Evolutionary conservation across 2,888 invertebrate species (phyloP).

Genomic region (Tinea semifulvella): DNA sequence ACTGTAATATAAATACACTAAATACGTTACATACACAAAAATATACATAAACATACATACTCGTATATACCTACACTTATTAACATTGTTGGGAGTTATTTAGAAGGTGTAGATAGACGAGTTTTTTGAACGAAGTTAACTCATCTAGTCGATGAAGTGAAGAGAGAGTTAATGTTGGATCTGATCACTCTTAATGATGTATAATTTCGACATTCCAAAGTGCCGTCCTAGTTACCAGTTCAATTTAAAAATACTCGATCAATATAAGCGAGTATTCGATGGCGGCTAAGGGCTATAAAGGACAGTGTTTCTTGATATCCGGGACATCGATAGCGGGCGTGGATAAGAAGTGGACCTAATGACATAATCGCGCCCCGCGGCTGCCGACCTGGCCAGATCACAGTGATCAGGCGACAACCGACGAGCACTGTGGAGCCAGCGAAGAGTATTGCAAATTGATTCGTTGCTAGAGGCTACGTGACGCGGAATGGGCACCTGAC

Average conservation of each 20-base stretch:
- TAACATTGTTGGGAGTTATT: too few relatives aligned
- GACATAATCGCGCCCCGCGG: slow-evolving; percentile 47
- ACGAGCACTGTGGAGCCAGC: slow-evolving; percentile 28
- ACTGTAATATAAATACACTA: too few relatives aligned
- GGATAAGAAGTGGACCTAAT: slow-evolving; percentile 33
- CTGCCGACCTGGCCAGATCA: slow-evolving; percentile 26
- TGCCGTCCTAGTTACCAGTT: slow-evolving; percentile 8
- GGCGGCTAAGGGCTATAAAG: slow-evolving; percentile 35
- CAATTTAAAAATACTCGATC: slow-evolving; percentile 5
- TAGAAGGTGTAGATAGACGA: too few relatives aligned
- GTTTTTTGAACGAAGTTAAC: too few relatives aligned
- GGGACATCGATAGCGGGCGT: slow-evolving; percentile 27
- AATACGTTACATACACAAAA: too few relatives aligned
- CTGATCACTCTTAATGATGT: not conserved
- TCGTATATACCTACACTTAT: too few relatives aligned
- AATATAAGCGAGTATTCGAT: slow-evolving; percentile 6
- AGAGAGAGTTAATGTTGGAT: too few relatives aligned
- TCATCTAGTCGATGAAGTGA: too few relatives aligned
- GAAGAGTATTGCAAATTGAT: slow-evolving; percentile 40
- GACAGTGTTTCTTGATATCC: slow-evolving; percentile 29
- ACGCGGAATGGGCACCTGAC: slow-evolving; percentile 29
- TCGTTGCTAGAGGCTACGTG: slow-evolving; percentile 32
- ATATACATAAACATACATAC: too few relatives aligned
- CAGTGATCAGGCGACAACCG: slow-evolving; percentile 37
- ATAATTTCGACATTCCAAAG: slow-evolving; percentile 1